These are phyloP conservation scores for Halocynthia aurantium DNA, from an alignment of 23 tunicate genomes.

Conservation along the genomic window DNA sequence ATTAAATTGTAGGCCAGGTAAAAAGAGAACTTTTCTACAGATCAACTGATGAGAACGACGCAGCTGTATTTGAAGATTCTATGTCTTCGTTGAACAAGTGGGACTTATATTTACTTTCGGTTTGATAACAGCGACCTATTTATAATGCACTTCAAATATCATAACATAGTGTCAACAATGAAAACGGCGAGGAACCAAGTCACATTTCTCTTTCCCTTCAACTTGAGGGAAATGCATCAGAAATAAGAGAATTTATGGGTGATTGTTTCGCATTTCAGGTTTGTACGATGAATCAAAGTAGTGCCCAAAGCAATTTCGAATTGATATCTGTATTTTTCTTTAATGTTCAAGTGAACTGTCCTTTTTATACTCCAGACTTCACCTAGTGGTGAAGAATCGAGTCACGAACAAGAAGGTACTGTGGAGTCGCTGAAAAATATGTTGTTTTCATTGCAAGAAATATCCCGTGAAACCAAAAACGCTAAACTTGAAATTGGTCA, in stretches of 20 bases:
- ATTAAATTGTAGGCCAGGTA: too few relatives aligned
- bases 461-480: constrained; percentile 5
- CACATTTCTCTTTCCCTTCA: constrained; percentile 14
- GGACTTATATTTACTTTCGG: too few relatives aligned
- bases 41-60: too few relatives aligned
- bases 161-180: not conserved
- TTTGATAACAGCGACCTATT: too few relatives aligned
- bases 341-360: not conserved
- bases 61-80: too few relatives aligned
- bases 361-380: not conserved
- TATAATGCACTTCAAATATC: too few relatives aligned
- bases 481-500: not conserved
- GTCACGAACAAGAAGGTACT: constrained; percentile 6
- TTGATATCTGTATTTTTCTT: not conserved
- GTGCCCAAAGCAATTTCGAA: too few relatives aligned
- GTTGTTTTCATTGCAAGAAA: constrained; percentile 18
- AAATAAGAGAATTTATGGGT: constrained; percentile 26
- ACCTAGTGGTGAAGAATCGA: not conserved
- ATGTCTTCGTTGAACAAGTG: too few relatives aligned
- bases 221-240: constrained; percentile 24
- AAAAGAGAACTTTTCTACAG: too few relatives aligned
- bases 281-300: too few relatives aligned
- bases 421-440: constrained; percentile 27
- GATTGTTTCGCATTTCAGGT: constrained; percentile 1
- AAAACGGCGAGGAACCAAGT: not conserved